These are phyloP conservation scores for Terebella lapidaria DNA, from an alignment of 2,888 invertebrate genomes.

Conservation along the genomic window DNA sequence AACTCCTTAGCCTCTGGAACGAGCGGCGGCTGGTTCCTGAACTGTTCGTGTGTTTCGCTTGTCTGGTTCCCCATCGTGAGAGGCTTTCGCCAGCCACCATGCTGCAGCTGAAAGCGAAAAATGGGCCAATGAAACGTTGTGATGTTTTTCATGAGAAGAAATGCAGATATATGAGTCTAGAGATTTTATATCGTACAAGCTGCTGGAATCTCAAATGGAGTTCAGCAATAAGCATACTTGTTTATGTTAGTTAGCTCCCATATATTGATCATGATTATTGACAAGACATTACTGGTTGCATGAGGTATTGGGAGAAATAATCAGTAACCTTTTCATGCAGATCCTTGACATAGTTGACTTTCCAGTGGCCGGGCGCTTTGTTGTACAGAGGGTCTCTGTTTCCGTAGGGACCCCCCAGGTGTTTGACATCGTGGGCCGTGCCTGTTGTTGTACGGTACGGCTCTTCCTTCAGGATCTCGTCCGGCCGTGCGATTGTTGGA, in stretches of 20 bases:
- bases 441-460: slow-evolving; percentile 49
- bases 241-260: neutral
- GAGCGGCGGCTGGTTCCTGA: slow-evolving; percentile 34
- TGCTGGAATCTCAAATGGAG: too few relatives aligned
- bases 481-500: slow-evolving; percentile 40
- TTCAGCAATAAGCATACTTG: too few relatives aligned
- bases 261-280: too few relatives aligned
- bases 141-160: too few relatives aligned
- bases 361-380: slow-evolving; percentile 52
- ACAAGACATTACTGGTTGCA: too few relatives aligned
- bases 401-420: slow-evolving; percentile 36
- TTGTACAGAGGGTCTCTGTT: slow-evolving; percentile 38
- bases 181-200: too few relatives aligned
- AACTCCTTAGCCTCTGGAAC: slow-evolving; percentile 34
- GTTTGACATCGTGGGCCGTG: slow-evolving; percentile 46
- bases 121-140: too few relatives aligned
- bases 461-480: slow-evolving; percentile 42
- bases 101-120: slow-evolving; percentile 49
- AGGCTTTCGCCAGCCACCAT: slow-evolving; percentile 48
- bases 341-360: slow-evolving; percentile 50
- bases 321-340: slow-evolving; percentile 48
- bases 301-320: neutral
- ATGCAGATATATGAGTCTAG: too few relatives aligned
- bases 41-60: slow-evolving; percentile 48
- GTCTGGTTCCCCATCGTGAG: slow-evolving; percentile 52